Evolutionary conservation across 2,888 invertebrate species (phyloP).

Genomic region (Lydus trimaculatus): DNA sequence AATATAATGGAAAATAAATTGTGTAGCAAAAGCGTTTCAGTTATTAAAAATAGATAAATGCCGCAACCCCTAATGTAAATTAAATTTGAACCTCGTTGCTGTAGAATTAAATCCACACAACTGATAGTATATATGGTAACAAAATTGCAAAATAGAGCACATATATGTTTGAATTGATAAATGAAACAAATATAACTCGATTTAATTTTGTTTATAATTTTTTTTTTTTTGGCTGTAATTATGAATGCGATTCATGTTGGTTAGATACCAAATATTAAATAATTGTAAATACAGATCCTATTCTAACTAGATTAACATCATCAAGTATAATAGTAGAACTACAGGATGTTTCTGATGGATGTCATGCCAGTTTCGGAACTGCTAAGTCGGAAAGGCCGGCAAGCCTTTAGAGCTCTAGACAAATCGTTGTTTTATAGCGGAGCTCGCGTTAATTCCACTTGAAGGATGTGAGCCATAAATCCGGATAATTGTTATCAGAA

Average conservation of each 20-base stretch:
- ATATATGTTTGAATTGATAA: not conserved
- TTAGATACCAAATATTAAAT: not conserved
- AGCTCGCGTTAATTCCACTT: conserved; percentile 57
- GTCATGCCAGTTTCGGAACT: conserved; percentile 43
- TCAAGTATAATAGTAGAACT: conserved; percentile 31
- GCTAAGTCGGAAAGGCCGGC: conserved; percentile 44
- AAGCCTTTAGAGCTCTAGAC: conserved; percentile 51
- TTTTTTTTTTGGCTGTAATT: too few relatives aligned
- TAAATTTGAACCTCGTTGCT: not conserved
- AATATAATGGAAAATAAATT: not conserved
- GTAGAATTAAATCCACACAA: not conserved
- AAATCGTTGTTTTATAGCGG: conserved; percentile 57
- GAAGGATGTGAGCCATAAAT: conserved; percentile 58
- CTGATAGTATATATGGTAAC: not conserved
- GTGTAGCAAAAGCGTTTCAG: not conserved
- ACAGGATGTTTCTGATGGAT: conserved; percentile 47
- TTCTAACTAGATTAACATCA: not conserved
- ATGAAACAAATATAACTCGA: not conserved
- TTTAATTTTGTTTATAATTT: not conserved
- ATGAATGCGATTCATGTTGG: too few relatives aligned
- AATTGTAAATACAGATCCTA: not conserved
- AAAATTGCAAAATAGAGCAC: not conserved
- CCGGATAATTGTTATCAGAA: conserved; percentile 58
- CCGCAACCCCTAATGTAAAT: not conserved
- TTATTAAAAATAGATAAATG: conserved; percentile 3